Conservation (phyloP, 1,140 invertebrate species). For the Akabosia matsudoensis region DNA sequence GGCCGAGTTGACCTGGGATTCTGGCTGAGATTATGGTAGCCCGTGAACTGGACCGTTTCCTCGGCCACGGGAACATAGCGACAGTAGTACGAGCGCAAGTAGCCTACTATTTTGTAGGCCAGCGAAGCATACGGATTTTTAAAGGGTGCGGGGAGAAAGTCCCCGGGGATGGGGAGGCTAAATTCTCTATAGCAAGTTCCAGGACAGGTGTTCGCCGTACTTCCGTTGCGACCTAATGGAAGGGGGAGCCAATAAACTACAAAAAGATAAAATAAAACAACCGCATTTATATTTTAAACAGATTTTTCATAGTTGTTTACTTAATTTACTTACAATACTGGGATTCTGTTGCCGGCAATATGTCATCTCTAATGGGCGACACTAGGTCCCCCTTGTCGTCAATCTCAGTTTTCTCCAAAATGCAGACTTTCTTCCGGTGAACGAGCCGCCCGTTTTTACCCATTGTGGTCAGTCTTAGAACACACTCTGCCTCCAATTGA, state of each 20-base stretch:
- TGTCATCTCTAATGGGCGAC: neutral
- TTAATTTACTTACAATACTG: neutral
- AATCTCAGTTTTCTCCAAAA: conserved; percentile 1
- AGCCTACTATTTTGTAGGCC: neutral
- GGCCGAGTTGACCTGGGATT: neutral
- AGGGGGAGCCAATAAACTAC: neutral
- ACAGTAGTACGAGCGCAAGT: conserved; percentile 13
- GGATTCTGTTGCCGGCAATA: neutral
- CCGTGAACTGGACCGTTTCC: conserved; percentile 5
- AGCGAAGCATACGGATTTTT: conserved; percentile 2
- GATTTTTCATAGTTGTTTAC: too few relatives aligned
- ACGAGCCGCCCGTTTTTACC: conserved; percentile 6
- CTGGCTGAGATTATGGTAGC: conserved; percentile 5
- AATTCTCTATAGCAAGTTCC: neutral
- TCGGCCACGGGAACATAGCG: neutral
- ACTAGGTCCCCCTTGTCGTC: conserved; percentile 14
- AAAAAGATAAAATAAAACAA: neutral
- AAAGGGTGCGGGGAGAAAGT: neutral
- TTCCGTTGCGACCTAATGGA: neutral
- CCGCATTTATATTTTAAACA: too few relatives aligned
- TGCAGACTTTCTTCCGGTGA: conserved; percentile 8
- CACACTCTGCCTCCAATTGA: conserved; percentile 12
- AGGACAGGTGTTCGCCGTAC: neutral
- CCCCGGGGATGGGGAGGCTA: neutral
- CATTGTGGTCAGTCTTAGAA: conserved; percentile 16